Base-by-base conservation (phyloP, 2,113 vertebrate genomes). In the Tinamus guttatus region DNA sequence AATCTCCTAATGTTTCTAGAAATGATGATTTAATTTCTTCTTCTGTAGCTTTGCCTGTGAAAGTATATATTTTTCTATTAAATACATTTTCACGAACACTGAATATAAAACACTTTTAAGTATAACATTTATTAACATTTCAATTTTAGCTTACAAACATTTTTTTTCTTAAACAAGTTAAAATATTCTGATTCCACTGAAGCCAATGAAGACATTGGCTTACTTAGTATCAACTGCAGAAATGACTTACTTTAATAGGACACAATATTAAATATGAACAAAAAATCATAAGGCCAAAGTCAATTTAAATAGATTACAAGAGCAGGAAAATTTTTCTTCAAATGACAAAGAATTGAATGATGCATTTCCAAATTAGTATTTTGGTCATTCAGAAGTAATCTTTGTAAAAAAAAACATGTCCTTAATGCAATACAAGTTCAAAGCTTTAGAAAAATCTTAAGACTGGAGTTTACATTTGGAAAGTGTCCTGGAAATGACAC, bases 1-100 rank as follows among this genome's bases (percentile, higher is more conserved):
- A 90, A 49, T 97, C 94, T 94, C 90, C 63, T 75, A 99, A 78
- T n/a, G 97, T 97, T 95, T 98, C 98, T 30, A 98, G 77, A 96
- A 98, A 98, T 24, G 96, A 98, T 0, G 41, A 97, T 60, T 94
- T 96, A 56, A 98, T 97, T 95, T 98, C 96, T 92, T 98, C 98
- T 89, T 98, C 98, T 87, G 97, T 95, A 88, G 81, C 93, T 90
- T 97, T 94, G 36, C 98, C 98, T 98, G 81, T 63, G 80, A 96
- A 97, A 95, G n/a, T 63, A 67, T 60, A 63, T 92, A 71, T 85
- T 77, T 36, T 54, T 71, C 27, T 47, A 68, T 95, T 83, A 96
- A 96, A 94, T 6, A 41, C 8, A 36, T 80, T 90, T 70, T 16
- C 34, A 69, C 90, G 36, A 80, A 73, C 47, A 69, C 5, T 68